phyloP scores from a whole-genome alignment of 2,797 vertebrate genomes.

The Chiloscyllium punctatum region DNA sequence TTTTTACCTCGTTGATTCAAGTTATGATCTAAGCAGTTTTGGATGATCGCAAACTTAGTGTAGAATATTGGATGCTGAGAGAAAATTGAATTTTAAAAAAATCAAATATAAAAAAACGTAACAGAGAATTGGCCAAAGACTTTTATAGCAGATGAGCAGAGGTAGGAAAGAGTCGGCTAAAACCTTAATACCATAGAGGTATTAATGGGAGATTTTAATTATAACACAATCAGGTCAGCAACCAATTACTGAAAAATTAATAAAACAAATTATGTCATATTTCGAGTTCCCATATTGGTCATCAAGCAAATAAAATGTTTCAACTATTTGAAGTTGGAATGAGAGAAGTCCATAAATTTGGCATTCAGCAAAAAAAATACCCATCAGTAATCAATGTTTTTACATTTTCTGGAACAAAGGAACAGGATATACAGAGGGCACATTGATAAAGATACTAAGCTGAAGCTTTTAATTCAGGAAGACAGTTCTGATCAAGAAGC shows the following conservation, averaged over 20 bases:
- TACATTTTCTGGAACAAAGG: background rate
- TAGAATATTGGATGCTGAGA: background rate
- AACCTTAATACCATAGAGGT: background rate
- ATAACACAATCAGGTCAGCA: background rate
- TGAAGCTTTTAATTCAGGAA: background rate
- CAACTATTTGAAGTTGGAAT: background rate
- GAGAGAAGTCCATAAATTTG: background rate
- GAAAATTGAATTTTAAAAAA: background rate
- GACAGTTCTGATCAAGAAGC: background rate
- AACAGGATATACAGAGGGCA: background rate
- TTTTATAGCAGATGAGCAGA: background rate
- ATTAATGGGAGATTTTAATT: background rate
- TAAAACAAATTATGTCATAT: background rate
- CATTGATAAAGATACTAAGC: background rate
- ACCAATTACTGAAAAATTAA: background rate
- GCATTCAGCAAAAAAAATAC: background rate
- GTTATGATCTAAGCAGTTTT: background rate
- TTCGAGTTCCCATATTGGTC: background rate
- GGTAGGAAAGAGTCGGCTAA: no score
- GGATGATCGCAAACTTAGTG: background rate
- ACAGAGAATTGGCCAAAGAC: background rate
- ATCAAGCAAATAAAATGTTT: background rate
- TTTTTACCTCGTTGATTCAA: no score
- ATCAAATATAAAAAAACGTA: background rate
- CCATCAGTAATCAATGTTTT: background rate